phyloP scores from a whole-genome alignment of 2,113 vertebrate species.

The Echinops telfairi region DNA sequence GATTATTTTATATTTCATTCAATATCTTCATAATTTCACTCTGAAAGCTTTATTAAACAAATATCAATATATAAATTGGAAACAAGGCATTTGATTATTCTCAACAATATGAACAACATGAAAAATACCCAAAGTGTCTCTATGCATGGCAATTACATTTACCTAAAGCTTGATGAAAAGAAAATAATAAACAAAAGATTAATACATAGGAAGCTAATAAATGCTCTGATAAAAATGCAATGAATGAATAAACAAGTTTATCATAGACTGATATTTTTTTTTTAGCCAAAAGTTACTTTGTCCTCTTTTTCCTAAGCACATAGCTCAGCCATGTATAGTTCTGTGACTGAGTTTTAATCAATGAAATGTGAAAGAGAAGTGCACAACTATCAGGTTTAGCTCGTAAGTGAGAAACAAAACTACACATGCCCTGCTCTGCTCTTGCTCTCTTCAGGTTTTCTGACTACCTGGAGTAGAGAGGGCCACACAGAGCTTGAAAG shows the following conservation, averaged over 20 bases:
- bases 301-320: background rate
- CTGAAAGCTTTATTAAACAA: background rate
- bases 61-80: background rate
- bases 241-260: too few relatives aligned
- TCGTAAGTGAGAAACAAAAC: background rate
- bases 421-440: background rate
- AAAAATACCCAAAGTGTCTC: background rate
- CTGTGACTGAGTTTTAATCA: background rate
- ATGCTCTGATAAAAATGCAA: background rate
- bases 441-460: too few relatives aligned
- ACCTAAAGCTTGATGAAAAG: background rate
- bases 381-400: background rate
- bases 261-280: background rate
- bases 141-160: background rate
- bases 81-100: background rate
- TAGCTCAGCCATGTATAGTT: too few relatives aligned
- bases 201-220: background rate
- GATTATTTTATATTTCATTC: constrained; percentile 29
- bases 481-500: background rate
- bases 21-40: background rate
- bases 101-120: background rate
- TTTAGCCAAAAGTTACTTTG: background rate
- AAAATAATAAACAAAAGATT: background rate
- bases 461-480: too few relatives aligned
- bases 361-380: background rate